Evolutionary conservation across 2,113 vertebrate genomes (phyloP).

Genomic region (Erpornis zantholeuca): DNA sequence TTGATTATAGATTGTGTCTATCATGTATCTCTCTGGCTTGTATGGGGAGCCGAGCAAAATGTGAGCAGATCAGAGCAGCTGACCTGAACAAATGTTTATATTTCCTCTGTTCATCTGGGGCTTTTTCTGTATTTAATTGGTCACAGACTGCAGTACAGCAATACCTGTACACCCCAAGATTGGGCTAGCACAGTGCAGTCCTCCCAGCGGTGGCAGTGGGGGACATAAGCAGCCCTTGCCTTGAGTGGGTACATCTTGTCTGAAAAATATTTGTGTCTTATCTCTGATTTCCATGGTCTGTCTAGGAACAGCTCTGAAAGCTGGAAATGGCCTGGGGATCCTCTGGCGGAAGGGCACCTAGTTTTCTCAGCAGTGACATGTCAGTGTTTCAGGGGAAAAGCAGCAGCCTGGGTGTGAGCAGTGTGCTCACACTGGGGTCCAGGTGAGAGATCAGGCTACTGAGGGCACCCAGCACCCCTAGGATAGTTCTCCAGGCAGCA

Average conservation of each 20-base stretch:
- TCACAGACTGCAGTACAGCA: background rate
- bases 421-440: background rate
- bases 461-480: background rate
- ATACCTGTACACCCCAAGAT: rapidly evolving
- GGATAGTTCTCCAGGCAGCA: background rate
- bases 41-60: background rate
- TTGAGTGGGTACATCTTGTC: background rate
- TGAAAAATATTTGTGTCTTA: background rate
- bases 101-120: background rate
- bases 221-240: background rate
- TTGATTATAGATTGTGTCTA: background rate
- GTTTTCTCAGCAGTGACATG: background rate
- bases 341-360: background rate
- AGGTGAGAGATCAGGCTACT: background rate
- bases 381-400: background rate
- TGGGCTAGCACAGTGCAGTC: background rate
- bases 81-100: background rate
- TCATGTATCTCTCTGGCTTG: background rate
- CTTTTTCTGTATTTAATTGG: background rate
- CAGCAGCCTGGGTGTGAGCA: background rate
- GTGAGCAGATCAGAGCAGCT: background rate
- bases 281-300: background rate
- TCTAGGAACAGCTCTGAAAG: background rate
- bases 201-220: no score
- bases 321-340: background rate